Percentiles rank a stretch among this genome's conserved stretches.
Evolutionary conservation across 2,113 vertebrate species (phyloP).

Genomic region (Amazona vittata): DNA sequence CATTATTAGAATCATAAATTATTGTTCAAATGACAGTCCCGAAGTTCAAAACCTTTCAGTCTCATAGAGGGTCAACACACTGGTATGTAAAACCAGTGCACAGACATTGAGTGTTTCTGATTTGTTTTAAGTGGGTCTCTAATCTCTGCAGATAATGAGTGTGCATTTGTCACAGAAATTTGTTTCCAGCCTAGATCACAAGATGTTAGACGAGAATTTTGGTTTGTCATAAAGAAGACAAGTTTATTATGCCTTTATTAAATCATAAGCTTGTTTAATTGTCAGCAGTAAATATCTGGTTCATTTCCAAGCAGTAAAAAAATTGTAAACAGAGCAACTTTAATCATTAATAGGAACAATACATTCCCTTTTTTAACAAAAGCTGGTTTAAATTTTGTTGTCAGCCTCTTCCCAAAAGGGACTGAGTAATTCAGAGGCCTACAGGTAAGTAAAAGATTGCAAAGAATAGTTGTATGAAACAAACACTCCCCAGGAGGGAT

Average conservation of each 20-base stretch:
- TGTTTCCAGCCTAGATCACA: constrained; percentile 47
- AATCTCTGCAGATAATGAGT: constrained; percentile 56
- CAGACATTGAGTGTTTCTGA: neutral
- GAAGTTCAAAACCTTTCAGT: constrained; percentile 51
- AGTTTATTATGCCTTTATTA: constrained; percentile 24
- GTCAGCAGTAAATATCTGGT: neutral
- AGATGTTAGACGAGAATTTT: constrained; percentile 7
- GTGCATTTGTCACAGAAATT: constrained; percentile 53
- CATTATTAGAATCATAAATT: constrained; percentile 38
- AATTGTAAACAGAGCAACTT: neutral
- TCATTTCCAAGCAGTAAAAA: neutral
- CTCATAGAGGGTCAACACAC: constrained; percentile 21
- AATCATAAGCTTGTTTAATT: constrained; percentile 46
- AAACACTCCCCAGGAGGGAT: neutral
- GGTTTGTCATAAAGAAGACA: neutral
- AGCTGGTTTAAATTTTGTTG: neutral
- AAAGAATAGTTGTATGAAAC: neutral
- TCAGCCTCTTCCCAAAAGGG: neutral
- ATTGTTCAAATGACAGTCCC: neutral
- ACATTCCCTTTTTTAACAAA: neutral
- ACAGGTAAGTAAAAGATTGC: neutral
- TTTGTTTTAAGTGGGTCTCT: constrained; percentile 43
- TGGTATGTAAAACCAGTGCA: neutral
- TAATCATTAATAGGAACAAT: neutral
- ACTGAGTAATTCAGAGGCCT: neutral